These are phyloP conservation scores for Platanista minor DNA, from an alignment of 2,113 vertebrate species.

Conservation along the genomic window DNA sequence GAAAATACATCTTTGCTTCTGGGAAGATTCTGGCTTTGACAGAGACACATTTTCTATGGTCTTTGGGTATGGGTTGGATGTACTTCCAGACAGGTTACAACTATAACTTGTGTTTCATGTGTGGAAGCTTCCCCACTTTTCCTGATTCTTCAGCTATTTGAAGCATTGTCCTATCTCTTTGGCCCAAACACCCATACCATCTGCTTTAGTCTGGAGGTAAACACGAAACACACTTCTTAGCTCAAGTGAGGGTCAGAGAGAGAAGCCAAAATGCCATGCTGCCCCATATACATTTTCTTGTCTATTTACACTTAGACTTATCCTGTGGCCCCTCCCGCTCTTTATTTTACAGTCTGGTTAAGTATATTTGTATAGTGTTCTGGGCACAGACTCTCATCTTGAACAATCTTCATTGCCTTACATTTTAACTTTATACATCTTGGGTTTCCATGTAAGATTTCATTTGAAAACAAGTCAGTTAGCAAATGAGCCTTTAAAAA, in stretches of 20 bases:
- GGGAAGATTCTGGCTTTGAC: background rate
- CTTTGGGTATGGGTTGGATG: background rate
- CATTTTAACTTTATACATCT: background rate
- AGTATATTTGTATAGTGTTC: background rate
- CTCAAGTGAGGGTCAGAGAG: background rate
- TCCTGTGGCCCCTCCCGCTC: background rate
- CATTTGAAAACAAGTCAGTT: background rate
- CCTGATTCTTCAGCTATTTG: background rate
- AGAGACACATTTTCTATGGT: background rate
- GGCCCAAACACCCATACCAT: background rate
- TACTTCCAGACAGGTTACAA: background rate
- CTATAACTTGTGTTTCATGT: background rate
- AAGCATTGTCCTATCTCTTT: background rate
- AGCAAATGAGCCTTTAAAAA: background rate
- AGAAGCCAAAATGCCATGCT: background rate
- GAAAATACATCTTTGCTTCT: background rate
- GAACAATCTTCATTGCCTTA: background rate
- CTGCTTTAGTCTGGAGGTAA: background rate
- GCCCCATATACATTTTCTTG: background rate
- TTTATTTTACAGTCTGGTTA: background rate
- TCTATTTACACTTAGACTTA: background rate
- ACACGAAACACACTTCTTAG: background rate
- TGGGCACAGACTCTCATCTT: background rate
- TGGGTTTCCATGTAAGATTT: background rate
- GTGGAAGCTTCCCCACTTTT: background rate